phyloP scores from a whole-genome alignment of 2,797 vertebrate species.

The Pseudomugil tenellus region DNA sequence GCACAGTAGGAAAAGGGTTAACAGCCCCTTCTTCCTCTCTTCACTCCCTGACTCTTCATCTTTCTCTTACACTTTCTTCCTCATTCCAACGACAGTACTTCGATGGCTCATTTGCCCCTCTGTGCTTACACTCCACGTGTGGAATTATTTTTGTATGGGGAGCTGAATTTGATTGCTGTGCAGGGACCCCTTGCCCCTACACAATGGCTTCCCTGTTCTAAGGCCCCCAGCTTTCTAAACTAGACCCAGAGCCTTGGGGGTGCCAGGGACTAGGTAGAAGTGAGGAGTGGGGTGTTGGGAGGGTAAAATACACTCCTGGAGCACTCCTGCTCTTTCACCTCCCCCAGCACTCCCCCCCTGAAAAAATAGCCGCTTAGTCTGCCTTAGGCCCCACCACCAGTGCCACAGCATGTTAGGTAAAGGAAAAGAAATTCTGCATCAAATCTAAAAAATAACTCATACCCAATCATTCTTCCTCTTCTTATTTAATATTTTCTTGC shows the following conservation, averaged over 20 bases:
- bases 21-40: slow-evolving; percentile 54
- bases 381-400: slow-evolving; percentile 46
- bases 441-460: slow-evolving; percentile 34
- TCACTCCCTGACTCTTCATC: slow-evolving; percentile 43
- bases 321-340: slow-evolving; percentile 52
- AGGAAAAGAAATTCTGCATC: slow-evolving; percentile 15
- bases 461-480: slow-evolving; percentile 17
- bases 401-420: slow-evolving; percentile 31
- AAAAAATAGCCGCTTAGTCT: slow-evolving; percentile 71
- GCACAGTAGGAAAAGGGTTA: slow-evolving; percentile 79
- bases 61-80: slow-evolving; percentile 53
- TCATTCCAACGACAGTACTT: slow-evolving; percentile 63
- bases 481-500: slow-evolving; percentile 11
- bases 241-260: slow-evolving; percentile 78
- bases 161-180: slow-evolving; percentile 85
- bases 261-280: slow-evolving; percentile 66
- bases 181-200: slow-evolving; percentile 74
- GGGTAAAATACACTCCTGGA: slow-evolving; percentile 78
- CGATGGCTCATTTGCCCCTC: slow-evolving; percentile 55
- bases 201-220: slow-evolving; percentile 87
- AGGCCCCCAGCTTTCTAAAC: slow-evolving; percentile 78
- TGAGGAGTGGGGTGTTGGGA: slow-evolving; percentile 69
- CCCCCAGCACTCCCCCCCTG: slow-evolving; percentile 49
- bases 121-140: slow-evolving; percentile 68
- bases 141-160: slow-evolving; percentile 84